A percentile compares a stretch with the other conserved stretches of the same genome.
phyloP scores from a whole-genome alignment of 2,113 vertebrate species.

The Melanerpes formicivorus region DNA sequence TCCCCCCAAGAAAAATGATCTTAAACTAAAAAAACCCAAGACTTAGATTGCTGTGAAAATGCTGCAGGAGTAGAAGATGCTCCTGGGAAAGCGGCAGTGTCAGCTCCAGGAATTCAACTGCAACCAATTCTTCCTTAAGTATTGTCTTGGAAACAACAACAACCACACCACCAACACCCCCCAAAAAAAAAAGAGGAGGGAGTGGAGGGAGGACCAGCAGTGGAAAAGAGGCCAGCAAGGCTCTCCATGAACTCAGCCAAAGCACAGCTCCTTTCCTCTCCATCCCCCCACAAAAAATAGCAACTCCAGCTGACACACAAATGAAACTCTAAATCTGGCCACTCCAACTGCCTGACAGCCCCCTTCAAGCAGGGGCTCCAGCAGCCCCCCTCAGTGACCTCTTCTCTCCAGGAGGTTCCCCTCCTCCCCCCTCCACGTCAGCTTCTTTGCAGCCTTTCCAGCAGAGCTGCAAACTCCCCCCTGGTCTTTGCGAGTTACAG shows the following conservation, averaged over 20 bases:
- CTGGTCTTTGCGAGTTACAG: accelerated
- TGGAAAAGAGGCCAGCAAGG: background rate
- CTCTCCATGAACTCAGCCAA: accelerated
- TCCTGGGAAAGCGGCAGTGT: constrained; percentile 43
- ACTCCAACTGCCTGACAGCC: background rate
- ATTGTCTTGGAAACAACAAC: constrained; percentile 46
- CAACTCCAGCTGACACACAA: background rate
- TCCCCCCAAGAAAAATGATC: background rate
- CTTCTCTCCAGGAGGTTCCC: background rate
- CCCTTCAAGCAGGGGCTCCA: background rate
- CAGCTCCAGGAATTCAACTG: constrained; percentile 49
- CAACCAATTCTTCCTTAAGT: constrained; percentile 19
- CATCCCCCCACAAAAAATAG: background rate
- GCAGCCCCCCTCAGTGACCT: background rate
- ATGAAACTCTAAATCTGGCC: background rate
- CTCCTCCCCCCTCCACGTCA: background rate
- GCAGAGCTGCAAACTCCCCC: background rate
- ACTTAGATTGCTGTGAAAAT: background rate
- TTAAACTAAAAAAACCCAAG: background rate
- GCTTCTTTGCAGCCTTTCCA: background rate
- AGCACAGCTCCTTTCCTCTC: background rate
- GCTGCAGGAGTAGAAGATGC: background rate
- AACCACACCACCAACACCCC: too few species aligned
- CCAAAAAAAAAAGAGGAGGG: background rate
- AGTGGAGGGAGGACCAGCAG: constrained; percentile 14